Base-by-base conservation (phyloP, 1,140 invertebrate genomes). In the Drosophila bifasciata region DNA sequence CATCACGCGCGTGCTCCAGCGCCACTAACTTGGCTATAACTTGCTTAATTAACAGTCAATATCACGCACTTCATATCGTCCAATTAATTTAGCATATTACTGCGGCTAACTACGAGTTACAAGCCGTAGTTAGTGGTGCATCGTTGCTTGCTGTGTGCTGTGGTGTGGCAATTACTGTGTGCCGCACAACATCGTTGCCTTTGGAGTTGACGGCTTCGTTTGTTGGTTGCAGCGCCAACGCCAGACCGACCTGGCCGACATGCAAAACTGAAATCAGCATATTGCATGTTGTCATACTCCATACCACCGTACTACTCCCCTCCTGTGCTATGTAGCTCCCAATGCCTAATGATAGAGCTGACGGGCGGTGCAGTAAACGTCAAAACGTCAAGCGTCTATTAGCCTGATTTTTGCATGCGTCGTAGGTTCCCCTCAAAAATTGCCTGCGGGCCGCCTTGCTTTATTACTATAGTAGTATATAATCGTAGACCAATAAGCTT, bases 31-130 rank as follows among this genome's bases (percentile, higher is more conserved):
- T 61, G 60, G 46, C 73, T 41, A 69, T 86, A 86, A 86, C 69
- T 72, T 66, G 75, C 74, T 88, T 88, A 88, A 88, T 88, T 88
- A 88, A 75, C 83, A 88, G 83, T 75, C 83, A 88, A 88, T 88
- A 88, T 83, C 83, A 88, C 84, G 78, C 83, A 88, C 83, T 88
- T 81, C 83, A 88, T 88, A 83, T 59, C 56, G 78, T 79, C 83
- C 83, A 88, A 88, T 88, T 88, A 88, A 88, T 88, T 88, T 88
- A 88, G 75, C 83, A 88, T 88, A 88, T 88, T 78, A 88, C 80
- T 75, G 39, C 62, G 50, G 63, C 81, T 85, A 84, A 84, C 80
- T 56, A 70, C 62, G 55, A 63, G 75, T 25, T 75, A 60, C 53
- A 50, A 53, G 39, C 28, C 41, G 63, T 41, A 46, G 50, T 23